Evolutionary conservation across 2,888 invertebrate species (phyloP), one percentile per base, ranked within the genome.

Genomic region (Phorcus lineatus): DNA sequence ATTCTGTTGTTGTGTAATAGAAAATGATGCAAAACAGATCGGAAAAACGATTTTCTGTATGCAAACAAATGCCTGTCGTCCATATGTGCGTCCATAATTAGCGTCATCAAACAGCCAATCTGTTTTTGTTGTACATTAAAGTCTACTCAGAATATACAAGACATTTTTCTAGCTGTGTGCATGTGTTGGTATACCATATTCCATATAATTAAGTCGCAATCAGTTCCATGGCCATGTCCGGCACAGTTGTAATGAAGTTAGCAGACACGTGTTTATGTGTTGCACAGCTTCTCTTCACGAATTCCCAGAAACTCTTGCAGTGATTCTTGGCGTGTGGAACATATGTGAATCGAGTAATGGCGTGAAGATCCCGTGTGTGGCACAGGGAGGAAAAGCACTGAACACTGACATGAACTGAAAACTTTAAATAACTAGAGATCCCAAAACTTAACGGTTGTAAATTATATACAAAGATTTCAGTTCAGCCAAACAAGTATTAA

Each of bases 61-160:
- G 19, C 36, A 16, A 70, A 36, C 19, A 36, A 31, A 40, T 70
- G 40, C 31, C 31, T 70, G 40, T 40, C n/a, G 31, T 31, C 70
- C 70, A 70, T 19, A 36, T 70, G 70, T 40, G 9, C 36, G n/a
- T 36, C 36, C 31, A 31, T 70, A 70, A 36, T 17, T 40, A 70
- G 17, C 16, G 36, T 19, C 70, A 70, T 70, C 70, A 16, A 19
- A 36, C 36, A 31, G n/a, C 40, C 36, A 19, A 36, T 31, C 17
- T 70, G 70, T 70, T 70, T 28, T 70, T 36, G n/a, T 17, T 40
- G 70, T n/a, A 19, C 70, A 70, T 70, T 70, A 70, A 36, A 70
- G 19, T 40, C 70, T 70, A 31, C 40, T 70, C 70, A 70, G 36
- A 9, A 36, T 70, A 28, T 40, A 36, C 36, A 17, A 36, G 70